Conservation (phyloP, 2,888 invertebrate genomes). For the Nasonovia ribisnigri region DNA sequence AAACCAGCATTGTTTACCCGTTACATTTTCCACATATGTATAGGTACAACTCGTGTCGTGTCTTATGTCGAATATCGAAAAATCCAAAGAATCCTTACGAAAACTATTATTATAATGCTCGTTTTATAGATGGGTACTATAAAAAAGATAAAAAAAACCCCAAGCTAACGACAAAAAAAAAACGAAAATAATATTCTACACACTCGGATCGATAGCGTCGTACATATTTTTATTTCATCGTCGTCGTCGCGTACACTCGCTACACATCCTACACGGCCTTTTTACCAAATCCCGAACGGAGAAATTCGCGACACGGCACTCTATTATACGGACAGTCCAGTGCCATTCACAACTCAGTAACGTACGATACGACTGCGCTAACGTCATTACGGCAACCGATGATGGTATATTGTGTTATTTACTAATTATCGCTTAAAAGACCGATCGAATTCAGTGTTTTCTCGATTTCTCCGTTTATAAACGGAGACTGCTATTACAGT, state of each 20-base stretch:
- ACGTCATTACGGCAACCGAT: neutral
- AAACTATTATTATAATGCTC: neutral
- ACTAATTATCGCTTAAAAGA: slow-evolving; percentile 30
- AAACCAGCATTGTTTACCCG: neutral
- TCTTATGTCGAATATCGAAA: neutral
- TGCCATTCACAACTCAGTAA: neutral
- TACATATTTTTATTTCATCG: neutral
- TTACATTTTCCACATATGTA: neutral
- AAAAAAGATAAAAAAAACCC: neutral
- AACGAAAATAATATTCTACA: no score
- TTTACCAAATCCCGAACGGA: slow-evolving; percentile 27
- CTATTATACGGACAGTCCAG: neutral
- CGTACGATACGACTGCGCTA: neutral
- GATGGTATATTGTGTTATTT: neutral
- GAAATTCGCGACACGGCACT: neutral
- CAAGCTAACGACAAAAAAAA: no score
- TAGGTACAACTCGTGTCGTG: neutral
- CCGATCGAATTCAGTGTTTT: slow-evolving; percentile 12
- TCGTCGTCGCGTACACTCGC: no score
- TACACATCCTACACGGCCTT: neutral
- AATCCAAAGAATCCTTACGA: neutral
- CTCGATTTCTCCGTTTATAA: slow-evolving; percentile 50
- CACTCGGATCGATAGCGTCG: neutral
- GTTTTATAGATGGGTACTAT: neutral
- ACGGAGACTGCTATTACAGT: neutral